Evolutionary conservation across 2,888 invertebrate genomes (phyloP).

Genomic region (Ephialtes manifestator): DNA sequence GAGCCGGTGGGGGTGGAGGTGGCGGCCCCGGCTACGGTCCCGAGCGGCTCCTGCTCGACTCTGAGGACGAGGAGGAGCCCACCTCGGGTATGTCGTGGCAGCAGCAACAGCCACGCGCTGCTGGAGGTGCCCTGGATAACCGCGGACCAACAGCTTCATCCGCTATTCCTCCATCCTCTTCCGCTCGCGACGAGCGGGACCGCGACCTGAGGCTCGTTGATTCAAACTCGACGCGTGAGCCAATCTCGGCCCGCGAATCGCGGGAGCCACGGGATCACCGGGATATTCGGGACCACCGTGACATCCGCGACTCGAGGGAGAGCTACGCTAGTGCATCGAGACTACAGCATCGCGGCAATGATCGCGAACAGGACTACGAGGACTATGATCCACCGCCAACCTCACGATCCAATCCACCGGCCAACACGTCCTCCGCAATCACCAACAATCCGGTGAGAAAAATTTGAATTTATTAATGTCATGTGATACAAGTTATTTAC

Average conservation of each 20-base stretch:
- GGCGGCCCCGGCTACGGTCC: slow-evolving; percentile 85
- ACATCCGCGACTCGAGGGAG: slow-evolving; percentile 74
- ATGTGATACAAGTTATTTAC: neutral
- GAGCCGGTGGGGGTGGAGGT: slow-evolving; percentile 73
- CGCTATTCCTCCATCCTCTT: slow-evolving; percentile 60
- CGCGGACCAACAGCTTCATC: slow-evolving; percentile 47
- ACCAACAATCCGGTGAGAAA: slow-evolving; percentile 82
- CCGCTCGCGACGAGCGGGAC: slow-evolving; percentile 78
- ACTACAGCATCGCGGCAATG: slow-evolving; percentile 64
- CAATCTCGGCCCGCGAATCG: slow-evolving; percentile 73
- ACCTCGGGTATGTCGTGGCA: slow-evolving; percentile 84
- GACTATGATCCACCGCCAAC: slow-evolving; percentile 79
- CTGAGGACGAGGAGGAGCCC: slow-evolving; percentile 83
- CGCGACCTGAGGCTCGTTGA: slow-evolving; percentile 74
- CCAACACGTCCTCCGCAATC: slow-evolving; percentile 74
- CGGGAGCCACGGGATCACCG: slow-evolving; percentile 77
- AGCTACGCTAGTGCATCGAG: slow-evolving; percentile 73
- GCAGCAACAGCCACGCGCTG: slow-evolving; percentile 67
- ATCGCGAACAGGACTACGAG: slow-evolving; percentile 74
- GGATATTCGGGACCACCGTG: slow-evolving; percentile 79
- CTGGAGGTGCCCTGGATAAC: slow-evolving; percentile 53
- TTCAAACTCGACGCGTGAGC: slow-evolving; percentile 47
- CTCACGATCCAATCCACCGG: slow-evolving; percentile 68
- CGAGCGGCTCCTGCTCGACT: slow-evolving; percentile 86
- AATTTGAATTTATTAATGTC: neutral